Conservation (phyloP, 2,888 invertebrate species). For the Plagiodera versicolora region DNA sequence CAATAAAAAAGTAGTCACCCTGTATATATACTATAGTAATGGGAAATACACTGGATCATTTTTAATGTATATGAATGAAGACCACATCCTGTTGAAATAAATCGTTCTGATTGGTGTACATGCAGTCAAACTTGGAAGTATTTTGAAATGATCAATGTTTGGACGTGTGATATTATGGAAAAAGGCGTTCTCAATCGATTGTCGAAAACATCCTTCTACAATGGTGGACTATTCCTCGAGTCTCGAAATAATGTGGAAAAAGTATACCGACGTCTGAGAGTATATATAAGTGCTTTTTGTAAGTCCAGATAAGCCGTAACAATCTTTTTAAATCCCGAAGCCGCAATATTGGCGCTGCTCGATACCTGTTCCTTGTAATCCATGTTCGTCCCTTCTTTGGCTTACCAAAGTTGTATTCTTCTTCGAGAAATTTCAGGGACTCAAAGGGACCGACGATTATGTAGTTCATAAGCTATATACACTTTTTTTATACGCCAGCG, state of each 20-base stretch:
- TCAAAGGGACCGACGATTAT: constrained; percentile 52
- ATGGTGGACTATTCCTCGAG: not conserved
- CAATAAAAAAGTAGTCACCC: no score
- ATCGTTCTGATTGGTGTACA: no score
- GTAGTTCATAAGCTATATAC: constrained; percentile 46
- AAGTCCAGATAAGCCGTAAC: constrained; percentile 53
- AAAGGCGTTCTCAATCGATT: no score
- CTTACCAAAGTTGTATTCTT: constrained; percentile 52
- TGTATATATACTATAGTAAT: no score
- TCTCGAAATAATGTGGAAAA: constrained; percentile 28
- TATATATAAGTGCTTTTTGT: constrained; percentile 46
- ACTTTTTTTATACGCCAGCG: constrained; percentile 27
- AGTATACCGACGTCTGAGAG: constrained; percentile 39
- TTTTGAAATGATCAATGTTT: no score
- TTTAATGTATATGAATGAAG: no score
- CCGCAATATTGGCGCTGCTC: constrained; percentile 49
- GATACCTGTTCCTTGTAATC: constrained; percentile 53
- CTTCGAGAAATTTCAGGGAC: constrained; percentile 47
- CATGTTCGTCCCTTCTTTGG: constrained; percentile 52
- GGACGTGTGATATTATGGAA: no score
- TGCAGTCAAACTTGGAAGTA: no score
- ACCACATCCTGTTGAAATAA: no score
- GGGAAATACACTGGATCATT: no score
- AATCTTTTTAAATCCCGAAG: constrained; percentile 52
- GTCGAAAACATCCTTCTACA: not conserved